phyloP scores from a whole-genome alignment of 1,140 invertebrate genomes.

The Augochlora pura region DNA sequence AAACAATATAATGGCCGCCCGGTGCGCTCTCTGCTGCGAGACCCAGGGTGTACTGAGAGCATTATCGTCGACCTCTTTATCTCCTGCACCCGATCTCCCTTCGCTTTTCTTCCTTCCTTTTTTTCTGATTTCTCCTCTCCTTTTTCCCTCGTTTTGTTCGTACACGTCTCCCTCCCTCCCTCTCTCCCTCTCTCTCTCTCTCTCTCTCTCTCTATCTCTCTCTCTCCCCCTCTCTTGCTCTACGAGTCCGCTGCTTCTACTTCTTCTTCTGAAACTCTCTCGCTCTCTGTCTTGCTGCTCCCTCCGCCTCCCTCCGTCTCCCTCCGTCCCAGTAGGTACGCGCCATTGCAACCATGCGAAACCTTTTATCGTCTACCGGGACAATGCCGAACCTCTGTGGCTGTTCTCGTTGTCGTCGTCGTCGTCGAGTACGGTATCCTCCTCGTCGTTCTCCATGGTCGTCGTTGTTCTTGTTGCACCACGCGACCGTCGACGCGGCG shows the following conservation, averaged over 20 bases:
- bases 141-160: not conserved
- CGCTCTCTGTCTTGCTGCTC: conserved; percentile 9
- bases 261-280: not conserved
- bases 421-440: conserved; percentile 25
- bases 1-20: conserved; percentile 66
- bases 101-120: conserved; percentile 33
- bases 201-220: conserved; percentile 7
- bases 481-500: conserved; percentile 3
- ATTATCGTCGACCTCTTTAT: conserved; percentile 72
- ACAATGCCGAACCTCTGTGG: conserved; percentile 58
- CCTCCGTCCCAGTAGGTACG: conserved; percentile 42
- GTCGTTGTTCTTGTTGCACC: conserved; percentile 24
- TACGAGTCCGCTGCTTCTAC: not conserved
- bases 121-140: conserved; percentile 28
- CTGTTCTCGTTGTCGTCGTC: conserved; percentile 10
- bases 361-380: conserved; percentile 67
- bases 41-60: conserved; percentile 53
- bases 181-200: not conserved
- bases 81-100: conserved; percentile 59
- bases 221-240: conserved; percentile 1
- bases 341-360: conserved; percentile 63
- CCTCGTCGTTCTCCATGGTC: conserved; percentile 9
- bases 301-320: conserved; percentile 21
- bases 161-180: conserved; percentile 44
- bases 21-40: conserved; percentile 46